A percentile compares a stretch with the other conserved stretches of the same genome.
phyloP scores from a whole-genome alignment of 2,797 vertebrate genomes.

The Calcarius lapponicus region DNA sequence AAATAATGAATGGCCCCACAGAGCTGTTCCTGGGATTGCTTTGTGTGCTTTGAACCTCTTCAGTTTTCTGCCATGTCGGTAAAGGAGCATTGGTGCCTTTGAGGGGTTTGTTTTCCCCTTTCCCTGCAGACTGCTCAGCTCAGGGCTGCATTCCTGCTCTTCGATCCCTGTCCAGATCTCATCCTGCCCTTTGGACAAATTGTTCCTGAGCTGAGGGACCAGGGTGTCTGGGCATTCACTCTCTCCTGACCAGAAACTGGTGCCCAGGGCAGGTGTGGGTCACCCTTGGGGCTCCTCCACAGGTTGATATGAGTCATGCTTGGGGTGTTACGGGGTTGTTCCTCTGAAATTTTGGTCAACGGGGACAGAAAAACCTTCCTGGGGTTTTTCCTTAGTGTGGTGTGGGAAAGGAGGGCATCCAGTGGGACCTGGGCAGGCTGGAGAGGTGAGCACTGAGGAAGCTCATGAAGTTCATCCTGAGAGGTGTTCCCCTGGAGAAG shows the following conservation, averaged over 20 bases:
- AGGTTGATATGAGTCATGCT: not conserved
- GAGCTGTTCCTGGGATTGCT: conserved; percentile 42
- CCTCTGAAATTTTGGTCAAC: not conserved
- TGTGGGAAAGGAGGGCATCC: not conserved
- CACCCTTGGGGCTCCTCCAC: not conserved
- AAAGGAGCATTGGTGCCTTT: conserved; percentile 23
- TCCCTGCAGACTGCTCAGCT: not conserved
- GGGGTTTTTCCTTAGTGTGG: not conserved
- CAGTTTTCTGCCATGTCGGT: conserved; percentile 18
- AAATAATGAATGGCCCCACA: not conserved
- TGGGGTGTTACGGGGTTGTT: not conserved
- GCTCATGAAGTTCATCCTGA: not conserved
- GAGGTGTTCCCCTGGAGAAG: not conserved
- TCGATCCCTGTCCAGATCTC: not conserved
- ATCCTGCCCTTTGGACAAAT: not conserved
- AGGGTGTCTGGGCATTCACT: not conserved
- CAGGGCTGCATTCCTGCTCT: not conserved
- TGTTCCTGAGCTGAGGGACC: not conserved
- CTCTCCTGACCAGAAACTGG: not conserved
- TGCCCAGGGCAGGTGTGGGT: not conserved
- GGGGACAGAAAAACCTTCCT: not conserved
- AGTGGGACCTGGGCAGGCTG: not conserved
- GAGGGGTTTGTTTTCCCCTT: not conserved
- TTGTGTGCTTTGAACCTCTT: not conserved
- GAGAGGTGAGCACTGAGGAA: not conserved